A percentile compares a stretch with the other conserved stretches of the same genome.
Conservation (phyloP, 2,113 vertebrate genomes). For the Pluvialis apricaria region DNA sequence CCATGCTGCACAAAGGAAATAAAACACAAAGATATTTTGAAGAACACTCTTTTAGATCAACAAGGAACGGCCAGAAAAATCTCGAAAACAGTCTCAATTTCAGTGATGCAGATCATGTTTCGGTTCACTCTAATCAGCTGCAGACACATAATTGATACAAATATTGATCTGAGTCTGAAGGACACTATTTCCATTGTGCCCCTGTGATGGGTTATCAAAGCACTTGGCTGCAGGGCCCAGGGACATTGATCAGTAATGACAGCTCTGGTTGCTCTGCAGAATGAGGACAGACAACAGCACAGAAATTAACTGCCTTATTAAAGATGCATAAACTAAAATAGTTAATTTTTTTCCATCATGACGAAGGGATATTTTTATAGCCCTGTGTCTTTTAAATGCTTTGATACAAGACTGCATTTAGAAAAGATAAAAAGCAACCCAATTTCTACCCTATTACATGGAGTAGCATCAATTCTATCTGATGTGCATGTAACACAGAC, state of each 20-base stretch:
- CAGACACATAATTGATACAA: constrained; percentile 36
- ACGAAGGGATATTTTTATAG: neutral
- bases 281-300: neutral
- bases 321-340: neutral
- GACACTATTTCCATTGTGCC: constrained; percentile 29
- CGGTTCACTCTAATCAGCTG: neutral
- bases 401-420: neutral
- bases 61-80: neutral
- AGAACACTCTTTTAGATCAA: neutral
- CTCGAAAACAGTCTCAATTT: neutral
- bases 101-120: neutral
- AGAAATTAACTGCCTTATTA: neutral
- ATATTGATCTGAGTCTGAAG: constrained; percentile 59
- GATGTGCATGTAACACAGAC: neutral
- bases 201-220: neutral
- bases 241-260: constrained; percentile 9
- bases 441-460: neutral
- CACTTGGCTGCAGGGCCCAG: constrained; percentile 33
- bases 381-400: neutral
- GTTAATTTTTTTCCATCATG: neutral
- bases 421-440: neutral
- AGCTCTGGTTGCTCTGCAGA: neutral
- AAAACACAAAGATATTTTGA: neutral
- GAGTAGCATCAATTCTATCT: neutral
- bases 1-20: neutral